Evolutionary conservation across 2,113 vertebrate genomes (phyloP), one percentile per base, ranked within the genome.

Genomic region (Micronycteris hirsuta): DNA sequence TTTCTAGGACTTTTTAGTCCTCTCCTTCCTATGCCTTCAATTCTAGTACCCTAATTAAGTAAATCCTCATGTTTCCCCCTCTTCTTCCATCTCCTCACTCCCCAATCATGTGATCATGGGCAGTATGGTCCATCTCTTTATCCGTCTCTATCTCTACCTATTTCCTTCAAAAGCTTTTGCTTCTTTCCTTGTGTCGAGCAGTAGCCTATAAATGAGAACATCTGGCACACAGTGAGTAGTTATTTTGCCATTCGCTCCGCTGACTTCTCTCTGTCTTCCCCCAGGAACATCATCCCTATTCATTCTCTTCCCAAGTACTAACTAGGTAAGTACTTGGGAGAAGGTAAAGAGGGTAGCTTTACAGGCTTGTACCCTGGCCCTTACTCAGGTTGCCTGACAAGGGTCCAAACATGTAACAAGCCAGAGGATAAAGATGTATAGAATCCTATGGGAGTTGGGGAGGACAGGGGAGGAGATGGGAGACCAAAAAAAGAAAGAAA

Each of bases 121-220:
- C 52, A 70, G 19, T 31, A 16, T 28, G 26, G 3, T 52, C 85
- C n/a, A 61, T 78, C 67, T 26, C 61, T 80, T 84, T 61, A 63
- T 6, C 43, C 67, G 74, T 22, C 38, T 33, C 5, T 89, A 26
- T 58, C 28, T 90, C 33, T 91, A 41, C 31, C 31, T 49, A 65
- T 56, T 84, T 94, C 12, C 45, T 33, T 45, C 70, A 80, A 93
- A 78, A 92, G 16, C 22, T 73, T 84, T 82, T n/a, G 38, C 31
- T 94, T 65, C 22, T 47, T 94, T 89, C 43, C 43, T 73, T 56
- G 7, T 70, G 7, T 58, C 77, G 45, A 47, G 9, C 9, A 56
- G 31, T 6, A 58, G 38, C n/a, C 38, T 24, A 28, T 67, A 81
- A 65, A 45, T 31, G 33, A 90, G 11, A 80, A 14, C 31, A 28